Percentiles rank a stretch among this genome's conserved stretches.
These are phyloP conservation scores for Pipa parva DNA, from an alignment of 2,113 vertebrate species.

Conservation along the genomic window DNA sequence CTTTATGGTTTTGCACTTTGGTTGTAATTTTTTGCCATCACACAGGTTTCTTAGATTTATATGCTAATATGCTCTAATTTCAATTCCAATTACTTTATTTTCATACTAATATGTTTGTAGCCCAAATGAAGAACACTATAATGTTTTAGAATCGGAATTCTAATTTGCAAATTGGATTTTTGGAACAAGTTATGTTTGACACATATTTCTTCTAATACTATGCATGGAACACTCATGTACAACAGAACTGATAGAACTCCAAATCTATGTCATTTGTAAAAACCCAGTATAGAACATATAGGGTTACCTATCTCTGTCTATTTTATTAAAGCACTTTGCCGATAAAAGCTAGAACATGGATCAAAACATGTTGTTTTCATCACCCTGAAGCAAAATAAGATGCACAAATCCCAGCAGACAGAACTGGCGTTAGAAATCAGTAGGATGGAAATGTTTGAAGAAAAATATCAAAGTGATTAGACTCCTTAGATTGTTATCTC, in stretches of 20 bases:
- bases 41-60: too few relatives aligned
- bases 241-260: neutral
- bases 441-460: slow-evolving; percentile 38
- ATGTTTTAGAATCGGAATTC: too few relatives aligned
- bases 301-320: slow-evolving; percentile 23
- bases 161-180: neutral
- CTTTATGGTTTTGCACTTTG: too few relatives aligned
- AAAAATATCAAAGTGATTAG: slow-evolving; percentile 35
- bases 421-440: slow-evolving; percentile 36
- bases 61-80: too few relatives aligned
- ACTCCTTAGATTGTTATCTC: slow-evolving; percentile 19
- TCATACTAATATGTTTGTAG: too few relatives aligned
- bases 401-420: slow-evolving; percentile 29
- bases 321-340: slow-evolving; percentile 31
- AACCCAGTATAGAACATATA: neutral
- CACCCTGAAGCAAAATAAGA: slow-evolving; percentile 32
- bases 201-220: too few relatives aligned
- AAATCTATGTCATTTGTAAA: neutral
- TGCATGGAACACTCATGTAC: too few relatives aligned
- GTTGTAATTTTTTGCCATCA: too few relatives aligned
- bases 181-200: too few relatives aligned
- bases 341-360: slow-evolving; percentile 33
- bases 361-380: slow-evolving; percentile 39
- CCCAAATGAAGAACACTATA: too few relatives aligned
- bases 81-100: too few relatives aligned